phyloP scores from a whole-genome alignment of 2,888 invertebrate genomes.

The Melanophora roralis region DNA sequence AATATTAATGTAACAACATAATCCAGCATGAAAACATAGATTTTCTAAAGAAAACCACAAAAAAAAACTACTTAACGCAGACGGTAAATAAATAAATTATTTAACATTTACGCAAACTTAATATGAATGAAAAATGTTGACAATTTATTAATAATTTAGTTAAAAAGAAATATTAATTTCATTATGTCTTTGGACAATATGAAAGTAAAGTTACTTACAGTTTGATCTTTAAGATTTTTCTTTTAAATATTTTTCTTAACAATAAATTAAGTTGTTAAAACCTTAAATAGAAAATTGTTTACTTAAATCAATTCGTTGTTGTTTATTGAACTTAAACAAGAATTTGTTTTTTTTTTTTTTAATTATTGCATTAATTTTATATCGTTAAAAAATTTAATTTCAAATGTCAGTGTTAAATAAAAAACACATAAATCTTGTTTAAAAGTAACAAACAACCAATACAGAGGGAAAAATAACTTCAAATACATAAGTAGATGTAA shows the following conservation, averaged over 20 bases:
- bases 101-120: background rate
- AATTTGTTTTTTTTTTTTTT: conserved; percentile 22
- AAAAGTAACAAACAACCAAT: background rate
- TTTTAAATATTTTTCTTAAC: too few relatives aligned
- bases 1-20: conserved; percentile 47
- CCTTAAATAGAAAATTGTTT: conserved; percentile 40
- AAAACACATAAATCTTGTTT: conserved; percentile 54
- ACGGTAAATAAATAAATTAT: conserved; percentile 20
- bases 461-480: conserved; percentile 2
- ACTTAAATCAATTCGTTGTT: conserved; percentile 37
- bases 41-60: background rate
- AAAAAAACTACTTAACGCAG: background rate
- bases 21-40: conserved; percentile 52
- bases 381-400: conserved; percentile 50
- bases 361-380: conserved; percentile 12
- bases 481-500: conserved; percentile 21
- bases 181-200: background rate
- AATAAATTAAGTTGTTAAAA: conserved; percentile 28
- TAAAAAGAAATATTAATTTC: conserved; percentile 41
- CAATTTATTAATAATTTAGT: conserved; percentile 41
- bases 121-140: conserved; percentile 30
- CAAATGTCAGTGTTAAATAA: conserved; percentile 43
- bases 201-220: too few relatives aligned
- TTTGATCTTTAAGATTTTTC: too few relatives aligned
- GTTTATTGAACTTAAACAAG: conserved; percentile 38